Evolutionary conservation across 2,888 invertebrate species (phyloP).

Genomic region (Criorhina ranunculi): DNA sequence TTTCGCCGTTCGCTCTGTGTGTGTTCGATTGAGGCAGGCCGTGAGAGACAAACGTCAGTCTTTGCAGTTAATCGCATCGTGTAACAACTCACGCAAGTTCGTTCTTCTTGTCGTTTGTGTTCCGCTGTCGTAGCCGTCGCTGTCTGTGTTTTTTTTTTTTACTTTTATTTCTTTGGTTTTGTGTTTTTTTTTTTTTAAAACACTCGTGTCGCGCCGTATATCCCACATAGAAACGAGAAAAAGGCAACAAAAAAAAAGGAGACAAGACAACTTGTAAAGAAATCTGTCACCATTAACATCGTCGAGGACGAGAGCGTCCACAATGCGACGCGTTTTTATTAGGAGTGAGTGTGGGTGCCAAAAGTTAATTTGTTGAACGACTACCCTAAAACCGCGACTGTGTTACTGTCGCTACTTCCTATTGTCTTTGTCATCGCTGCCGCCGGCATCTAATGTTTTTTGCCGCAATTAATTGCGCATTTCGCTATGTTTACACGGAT

Average conservation of each 20-base stretch:
- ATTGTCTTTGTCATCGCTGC: conserved; percentile 19
- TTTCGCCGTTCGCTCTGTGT: conserved; percentile 48
- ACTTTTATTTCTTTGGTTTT: conserved; percentile 26
- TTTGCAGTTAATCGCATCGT: conserved; percentile 66
- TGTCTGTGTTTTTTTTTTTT: conserved; percentile 16
- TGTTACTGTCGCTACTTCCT: conserved; percentile 4
- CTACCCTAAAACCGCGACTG: conserved; percentile 28
- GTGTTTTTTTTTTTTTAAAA: conserved; percentile 5
- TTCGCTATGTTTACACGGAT: conserved; percentile 76
- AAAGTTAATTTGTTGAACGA: conserved; percentile 35
- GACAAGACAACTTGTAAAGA: not conserved
- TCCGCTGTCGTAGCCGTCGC: conserved; percentile 50
- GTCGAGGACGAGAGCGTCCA: conserved; percentile 16
- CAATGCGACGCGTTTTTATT: conserved; percentile 49
- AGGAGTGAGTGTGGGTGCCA: conserved; percentile 35
- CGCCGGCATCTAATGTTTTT: conserved; percentile 65
- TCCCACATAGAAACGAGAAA: not conserved
- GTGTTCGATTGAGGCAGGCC: conserved; percentile 72
- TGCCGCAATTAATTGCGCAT: conserved; percentile 75
- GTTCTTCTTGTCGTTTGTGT: conserved; percentile 31
- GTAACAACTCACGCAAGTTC: conserved; percentile 17
- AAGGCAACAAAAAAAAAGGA: conserved; percentile 7
- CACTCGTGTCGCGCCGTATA: conserved; percentile 27
- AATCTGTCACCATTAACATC: no score
- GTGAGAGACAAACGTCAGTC: conserved; percentile 65